Evolutionary conservation across 2,797 vertebrate genomes (phyloP).

Genomic region (Kryptolebias ocellatus): DNA sequence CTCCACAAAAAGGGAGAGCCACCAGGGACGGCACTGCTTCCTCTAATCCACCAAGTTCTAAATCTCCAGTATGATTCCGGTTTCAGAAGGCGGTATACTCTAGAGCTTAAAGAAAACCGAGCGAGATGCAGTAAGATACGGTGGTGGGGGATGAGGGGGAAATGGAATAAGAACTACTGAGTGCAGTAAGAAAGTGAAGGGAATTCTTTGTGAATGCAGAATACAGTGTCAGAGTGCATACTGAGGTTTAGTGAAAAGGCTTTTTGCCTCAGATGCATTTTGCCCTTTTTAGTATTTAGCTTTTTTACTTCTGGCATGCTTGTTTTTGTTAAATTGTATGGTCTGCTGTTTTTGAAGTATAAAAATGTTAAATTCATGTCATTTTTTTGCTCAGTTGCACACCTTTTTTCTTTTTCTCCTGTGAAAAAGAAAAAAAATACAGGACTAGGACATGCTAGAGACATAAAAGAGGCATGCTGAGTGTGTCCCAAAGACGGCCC

Average conservation of each 20-base stretch:
- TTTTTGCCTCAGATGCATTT: conserved; percentile 31
- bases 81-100: conserved; percentile 69
- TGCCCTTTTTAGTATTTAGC: conserved; percentile 13
- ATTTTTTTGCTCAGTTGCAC: neutral
- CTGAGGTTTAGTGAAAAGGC: conserved; percentile 42
- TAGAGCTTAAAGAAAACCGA: conserved; percentile 61
- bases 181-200: conserved; percentile 57
- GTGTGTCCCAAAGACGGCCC: too few relatives aligned
- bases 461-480: too few relatives aligned
- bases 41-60: conserved; percentile 75
- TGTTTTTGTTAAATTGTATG: too few relatives aligned
- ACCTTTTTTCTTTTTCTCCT: conserved; percentile 3
- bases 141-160: conserved; percentile 39
- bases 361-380: too few relatives aligned
- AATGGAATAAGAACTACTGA: conserved; percentile 51
- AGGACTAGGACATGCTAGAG: too few relatives aligned
- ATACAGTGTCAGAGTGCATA: conserved; percentile 49
- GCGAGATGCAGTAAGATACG: conserved; percentile 30
- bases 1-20: conserved; percentile 71
- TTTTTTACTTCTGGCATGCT: too few relatives aligned
- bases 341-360: too few relatives aligned
- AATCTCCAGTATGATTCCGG: conserved; percentile 76
- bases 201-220: conserved; percentile 69
- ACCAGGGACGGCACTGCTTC: conserved; percentile 72
- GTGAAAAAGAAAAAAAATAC: neutral